phyloP scores from a whole-genome alignment of 2,797 vertebrate genomes.

The Pteropus rufus region DNA sequence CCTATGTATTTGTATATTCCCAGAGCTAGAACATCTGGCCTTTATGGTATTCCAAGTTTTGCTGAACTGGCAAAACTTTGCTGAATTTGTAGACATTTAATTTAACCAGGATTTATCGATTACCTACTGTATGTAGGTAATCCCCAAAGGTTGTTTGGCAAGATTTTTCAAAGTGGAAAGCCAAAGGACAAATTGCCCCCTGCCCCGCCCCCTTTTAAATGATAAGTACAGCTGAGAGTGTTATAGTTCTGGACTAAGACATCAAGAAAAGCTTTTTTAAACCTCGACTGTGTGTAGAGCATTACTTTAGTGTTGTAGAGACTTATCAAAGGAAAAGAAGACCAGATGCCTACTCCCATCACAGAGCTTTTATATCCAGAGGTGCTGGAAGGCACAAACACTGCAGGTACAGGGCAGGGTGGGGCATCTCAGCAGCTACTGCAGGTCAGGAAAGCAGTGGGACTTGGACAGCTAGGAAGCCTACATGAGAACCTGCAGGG shows the following conservation, averaged over 20 bases:
- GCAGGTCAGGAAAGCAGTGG: background rate
- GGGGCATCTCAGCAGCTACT: background rate
- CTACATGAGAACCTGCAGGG: background rate
- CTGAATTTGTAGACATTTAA: background rate
- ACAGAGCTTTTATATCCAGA: background rate
- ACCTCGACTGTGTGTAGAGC: background rate
- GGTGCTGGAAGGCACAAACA: background rate
- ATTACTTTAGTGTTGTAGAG: background rate
- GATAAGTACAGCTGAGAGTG: background rate
- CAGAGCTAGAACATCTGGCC: background rate
- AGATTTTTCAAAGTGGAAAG: conserved; percentile 42
- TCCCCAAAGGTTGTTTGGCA: background rate
- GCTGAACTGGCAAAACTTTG: background rate
- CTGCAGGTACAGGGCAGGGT: no score
- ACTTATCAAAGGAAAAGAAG: background rate
- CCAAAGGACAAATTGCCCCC: background rate
- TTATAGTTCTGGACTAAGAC: background rate
- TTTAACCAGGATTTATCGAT: background rate
- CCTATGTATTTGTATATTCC: background rate
- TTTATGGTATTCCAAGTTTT: background rate
- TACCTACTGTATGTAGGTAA: background rate
- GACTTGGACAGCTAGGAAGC: background rate
- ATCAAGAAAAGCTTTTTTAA: background rate
- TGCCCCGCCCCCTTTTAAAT: background rate
- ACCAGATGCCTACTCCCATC: background rate